Conservation (phyloP, 2,797 vertebrate genomes). For the Antrozous pallidus region DNA sequence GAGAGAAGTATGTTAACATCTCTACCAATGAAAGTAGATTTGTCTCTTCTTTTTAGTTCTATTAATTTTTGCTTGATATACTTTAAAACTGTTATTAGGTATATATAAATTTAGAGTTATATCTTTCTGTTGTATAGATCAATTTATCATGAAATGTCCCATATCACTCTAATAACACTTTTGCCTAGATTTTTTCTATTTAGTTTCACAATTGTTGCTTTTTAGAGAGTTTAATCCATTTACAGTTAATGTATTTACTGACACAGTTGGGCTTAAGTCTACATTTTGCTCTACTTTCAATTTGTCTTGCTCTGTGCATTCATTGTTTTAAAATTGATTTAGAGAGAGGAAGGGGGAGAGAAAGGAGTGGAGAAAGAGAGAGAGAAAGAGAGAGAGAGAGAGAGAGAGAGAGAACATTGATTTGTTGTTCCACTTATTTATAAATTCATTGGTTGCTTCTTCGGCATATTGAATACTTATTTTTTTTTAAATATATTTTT, state of each 20-base stretch:
- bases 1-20: not conserved
- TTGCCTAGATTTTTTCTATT: conserved; percentile 14
- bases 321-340: not conserved
- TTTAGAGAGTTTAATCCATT: not conserved
- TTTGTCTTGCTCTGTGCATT: not conserved
- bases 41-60: not conserved
- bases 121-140: not conserved
- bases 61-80: conserved; percentile 11
- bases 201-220: not conserved
- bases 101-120: not conserved
- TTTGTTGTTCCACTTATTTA: not conserved
- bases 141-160: conserved; percentile 16
- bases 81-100: not conserved
- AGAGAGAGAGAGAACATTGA: not conserved
- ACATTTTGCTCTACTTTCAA: conserved; percentile 10
- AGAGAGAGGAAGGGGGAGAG: not conserved
- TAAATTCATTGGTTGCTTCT: not conserved
- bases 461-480: too few species aligned
- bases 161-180: not conserved
- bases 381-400: too few species aligned
- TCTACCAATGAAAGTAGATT: not conserved
- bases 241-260: conserved; percentile 21
- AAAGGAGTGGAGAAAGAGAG: too few species aligned
- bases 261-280: not conserved
- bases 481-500: too few species aligned